Evolutionary conservation across 2,888 invertebrate genomes (phyloP), one percentile per base, ranked within the genome.

Genomic region (Oscheius sp.): DNA sequence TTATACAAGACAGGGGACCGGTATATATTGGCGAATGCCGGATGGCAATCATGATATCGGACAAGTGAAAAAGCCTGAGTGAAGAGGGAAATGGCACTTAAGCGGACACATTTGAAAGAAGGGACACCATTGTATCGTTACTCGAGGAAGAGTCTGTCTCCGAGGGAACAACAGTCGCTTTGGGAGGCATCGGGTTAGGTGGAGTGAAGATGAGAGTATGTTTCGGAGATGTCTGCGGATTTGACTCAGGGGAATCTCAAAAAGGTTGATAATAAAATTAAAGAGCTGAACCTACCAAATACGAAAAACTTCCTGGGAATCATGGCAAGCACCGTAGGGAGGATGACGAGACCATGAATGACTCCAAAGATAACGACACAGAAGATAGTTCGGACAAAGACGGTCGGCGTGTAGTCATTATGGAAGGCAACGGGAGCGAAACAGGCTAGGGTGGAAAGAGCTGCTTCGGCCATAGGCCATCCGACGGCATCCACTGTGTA

Each of bases 391-490:
- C 36, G 20, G 3, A 70, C 67, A 56, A 74, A 74, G 33, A 74
- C 71, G 20, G 33, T 30, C 8, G 74, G 74, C 17, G 70, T 66
- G 70, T 74, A 72, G 59, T 74, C 74, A 2, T 54, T 47, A 26
- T 74, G 74, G 20, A 64, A 36, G 24, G 45, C 44, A 9, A 69
- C 57, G 12, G 74, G 74, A 12, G 72, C 14, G 47, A 74, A 72
- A 66, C 74, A 74, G 59, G 66, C 41, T 0, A 72, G 38, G 1
- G 74, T 72, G 22, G 70, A 70, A 14, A 61, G 12, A 26, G 72
- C 74, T n/a, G 74, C 72, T 61, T 74, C 71, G 6, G 66, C 9
- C 72, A 74, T 72, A 20, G 74, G 70, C 63, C 63, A 61, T 3
- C 57, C 72, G 9, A 74, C 71, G n/a, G 70, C 51, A 12, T 61